Evolutionary conservation across 2,888 invertebrate genomes (phyloP).

Genomic region (Ochlodes sylvanus): DNA sequence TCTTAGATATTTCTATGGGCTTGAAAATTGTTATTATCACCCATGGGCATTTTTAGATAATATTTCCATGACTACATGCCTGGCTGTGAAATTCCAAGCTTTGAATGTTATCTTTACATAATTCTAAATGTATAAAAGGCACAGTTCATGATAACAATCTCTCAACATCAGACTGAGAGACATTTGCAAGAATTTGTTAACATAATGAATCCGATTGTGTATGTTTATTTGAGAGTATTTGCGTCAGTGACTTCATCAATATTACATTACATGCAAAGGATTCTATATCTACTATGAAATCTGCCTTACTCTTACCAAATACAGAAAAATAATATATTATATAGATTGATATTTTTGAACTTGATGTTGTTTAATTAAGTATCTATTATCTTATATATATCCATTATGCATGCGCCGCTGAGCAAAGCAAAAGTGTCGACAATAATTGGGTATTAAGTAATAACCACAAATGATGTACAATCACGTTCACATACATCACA

Average conservation of each 20-base stretch:
- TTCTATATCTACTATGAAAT: constrained; percentile 17
- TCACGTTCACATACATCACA: too few species aligned
- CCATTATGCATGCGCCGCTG: background rate
- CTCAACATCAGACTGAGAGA: background rate
- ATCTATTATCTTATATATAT: too few species aligned
- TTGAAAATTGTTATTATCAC: too few species aligned
- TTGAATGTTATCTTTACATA: background rate
- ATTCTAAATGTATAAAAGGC: background rate
- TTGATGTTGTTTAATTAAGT: too few species aligned
- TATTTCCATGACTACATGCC: too few species aligned
- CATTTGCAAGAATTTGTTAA: constrained; percentile 20
- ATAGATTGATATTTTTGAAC: background rate
- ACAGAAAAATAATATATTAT: background rate
- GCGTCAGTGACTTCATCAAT: constrained; percentile 28
- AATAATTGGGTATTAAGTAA: background rate
- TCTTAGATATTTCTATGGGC: too few species aligned
- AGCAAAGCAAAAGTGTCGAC: background rate
- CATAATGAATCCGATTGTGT: constrained; percentile 10
- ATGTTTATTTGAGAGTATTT: constrained; percentile 5
- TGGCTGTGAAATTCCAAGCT: too few species aligned
- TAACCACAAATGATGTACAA: background rate
- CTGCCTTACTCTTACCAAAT: background rate
- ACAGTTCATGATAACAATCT: constrained; percentile 3
- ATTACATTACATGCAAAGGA: constrained; percentile 15
- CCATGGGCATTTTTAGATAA: too few species aligned